Percentiles rank a stretch among this genome's conserved stretches.
Evolutionary conservation across 23 tunicate genomes (phyloP).

Genomic region (Pegea sp.): DNA sequence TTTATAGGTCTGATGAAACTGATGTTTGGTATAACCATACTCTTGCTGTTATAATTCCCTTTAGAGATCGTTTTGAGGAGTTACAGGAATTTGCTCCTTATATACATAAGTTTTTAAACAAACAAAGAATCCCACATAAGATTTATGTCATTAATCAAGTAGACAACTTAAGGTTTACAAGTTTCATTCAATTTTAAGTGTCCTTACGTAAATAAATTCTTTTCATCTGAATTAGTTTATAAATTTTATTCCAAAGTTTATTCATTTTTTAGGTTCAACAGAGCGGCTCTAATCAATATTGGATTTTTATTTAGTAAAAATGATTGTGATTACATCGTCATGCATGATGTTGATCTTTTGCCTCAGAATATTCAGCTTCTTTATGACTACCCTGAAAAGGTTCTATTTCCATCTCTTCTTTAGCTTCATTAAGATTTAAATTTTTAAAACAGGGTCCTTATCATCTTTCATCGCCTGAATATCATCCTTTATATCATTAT

Average conservation of each 20-base stretch:
- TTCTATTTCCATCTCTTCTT: not conserved
- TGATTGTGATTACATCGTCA: slow-evolving; percentile 82
- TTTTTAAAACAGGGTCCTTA: slow-evolving; percentile 44
- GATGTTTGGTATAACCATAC: slow-evolving; percentile 18
- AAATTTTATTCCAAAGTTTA: too few relatives aligned
- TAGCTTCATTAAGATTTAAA: not conserved
- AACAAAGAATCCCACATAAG: slow-evolving; percentile 56
- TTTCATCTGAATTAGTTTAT: too few relatives aligned
- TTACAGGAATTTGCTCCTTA: slow-evolving; percentile 86
- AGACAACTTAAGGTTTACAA: slow-evolving; percentile 46
- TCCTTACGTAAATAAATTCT: too few relatives aligned
- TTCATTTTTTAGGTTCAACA: slow-evolving; percentile 55
- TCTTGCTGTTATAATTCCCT: slow-evolving; percentile 78
- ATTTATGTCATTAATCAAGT: slow-evolving; percentile 81
- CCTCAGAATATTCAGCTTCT: slow-evolving; percentile 60
- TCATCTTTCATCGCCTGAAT: slow-evolving; percentile 91
- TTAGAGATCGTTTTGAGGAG: slow-evolving; percentile 89
- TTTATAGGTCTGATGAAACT: too few relatives aligned
- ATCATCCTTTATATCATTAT: slow-evolving; percentile 92
- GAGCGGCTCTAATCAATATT: slow-evolving; percentile 85
- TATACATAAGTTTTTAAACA: slow-evolving; percentile 74
- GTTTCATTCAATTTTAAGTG: not conserved
- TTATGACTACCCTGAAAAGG: slow-evolving; percentile 50
- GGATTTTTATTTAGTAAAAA: slow-evolving; percentile 53
- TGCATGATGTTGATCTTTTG: slow-evolving; percentile 98